Evolutionary conservation across 2,797 vertebrate species (phyloP), one percentile per base, ranked within the genome.

Genomic region (Sciurus vulgaris): DNA sequence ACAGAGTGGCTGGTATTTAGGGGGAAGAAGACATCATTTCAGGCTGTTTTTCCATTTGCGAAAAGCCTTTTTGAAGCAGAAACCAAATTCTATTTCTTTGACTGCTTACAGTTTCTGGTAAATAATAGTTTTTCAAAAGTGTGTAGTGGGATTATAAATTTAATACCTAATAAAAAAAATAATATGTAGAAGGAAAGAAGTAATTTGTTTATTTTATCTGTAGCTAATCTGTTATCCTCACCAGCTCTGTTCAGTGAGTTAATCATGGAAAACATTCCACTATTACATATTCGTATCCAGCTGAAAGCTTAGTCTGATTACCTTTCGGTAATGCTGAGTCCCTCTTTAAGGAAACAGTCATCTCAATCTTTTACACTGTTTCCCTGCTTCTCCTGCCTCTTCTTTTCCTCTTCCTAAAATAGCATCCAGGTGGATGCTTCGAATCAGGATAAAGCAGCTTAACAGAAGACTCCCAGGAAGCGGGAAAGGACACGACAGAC

Each of bases 81-180:
- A 63, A 84, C 35, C 24, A 90, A 41, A 86, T 84, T 90, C 59
- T 47, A 78, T 49, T 73, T 94, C 33, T 86, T 81, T 84, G 67
- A 61, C 78, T 95, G 73, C 47, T 69, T 56, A 38, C 8, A 59
- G 20, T 79, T 95, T 83, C 6, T 38, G 17, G 76, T 2, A 90
- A 95, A 92, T 8, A 59, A 3, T n/a, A 85, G 38, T 79, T 90
- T 83, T 65, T 96, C 59, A 90, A 88, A 86, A 67, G 67, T 41
- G 30, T 81, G 41, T 56, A 44, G 4, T 51, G 49, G 56, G 17
- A 13, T 76, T 77, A 26, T 67, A 89, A 89, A 96, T 94, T 51
- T 54, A 72, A 93, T 38, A 93, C 56, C 65, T 76, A 76, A 38
- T 38, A 49, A 30, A 70, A 56, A 56, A 51, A 72, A 54, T 49